Percentiles rank a stretch among this genome's conserved stretches.
Evolutionary conservation across 2,113 vertebrate species (phyloP).

Genomic region (Myotis lucifugus): DNA sequence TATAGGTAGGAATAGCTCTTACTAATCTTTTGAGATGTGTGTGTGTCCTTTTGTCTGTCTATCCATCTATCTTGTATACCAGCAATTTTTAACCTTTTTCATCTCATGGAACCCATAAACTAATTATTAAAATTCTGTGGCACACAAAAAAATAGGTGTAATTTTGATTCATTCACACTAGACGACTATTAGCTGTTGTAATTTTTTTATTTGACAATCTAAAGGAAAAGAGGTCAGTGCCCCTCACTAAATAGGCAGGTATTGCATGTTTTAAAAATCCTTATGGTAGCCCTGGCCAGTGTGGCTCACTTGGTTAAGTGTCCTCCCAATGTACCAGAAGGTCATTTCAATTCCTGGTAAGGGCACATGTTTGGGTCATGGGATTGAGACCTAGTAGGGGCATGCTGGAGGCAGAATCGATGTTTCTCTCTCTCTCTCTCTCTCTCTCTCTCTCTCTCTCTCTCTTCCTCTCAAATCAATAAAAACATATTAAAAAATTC

Average conservation of each 20-base stretch:
- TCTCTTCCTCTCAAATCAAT: too few relatives aligned
- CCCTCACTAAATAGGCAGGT: neutral
- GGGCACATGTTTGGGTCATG: too few relatives aligned
- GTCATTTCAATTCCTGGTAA: too few relatives aligned
- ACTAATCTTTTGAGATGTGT: neutral
- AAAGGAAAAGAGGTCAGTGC: neutral
- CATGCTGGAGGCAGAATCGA: too few relatives aligned
- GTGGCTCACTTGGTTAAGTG: too few relatives aligned
- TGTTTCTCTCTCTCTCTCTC: too few relatives aligned
- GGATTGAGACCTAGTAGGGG: too few relatives aligned
- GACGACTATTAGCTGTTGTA: neutral
- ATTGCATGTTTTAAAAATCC: neutral
- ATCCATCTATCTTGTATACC: neutral
- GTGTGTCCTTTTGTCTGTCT: neutral
- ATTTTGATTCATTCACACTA: neutral
- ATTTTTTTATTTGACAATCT: neutral
- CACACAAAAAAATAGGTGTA: neutral
- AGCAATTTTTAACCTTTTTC: neutral
- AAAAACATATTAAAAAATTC: neutral
- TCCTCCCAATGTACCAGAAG: too few relatives aligned
- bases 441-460: too few relatives aligned
- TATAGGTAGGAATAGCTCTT: neutral
- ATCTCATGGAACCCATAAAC: neutral
- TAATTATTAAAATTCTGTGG: neutral
- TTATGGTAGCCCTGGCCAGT: neutral